Conservation (phyloP, 2,888 invertebrate species). For the Colostygia pectinataria region DNA sequence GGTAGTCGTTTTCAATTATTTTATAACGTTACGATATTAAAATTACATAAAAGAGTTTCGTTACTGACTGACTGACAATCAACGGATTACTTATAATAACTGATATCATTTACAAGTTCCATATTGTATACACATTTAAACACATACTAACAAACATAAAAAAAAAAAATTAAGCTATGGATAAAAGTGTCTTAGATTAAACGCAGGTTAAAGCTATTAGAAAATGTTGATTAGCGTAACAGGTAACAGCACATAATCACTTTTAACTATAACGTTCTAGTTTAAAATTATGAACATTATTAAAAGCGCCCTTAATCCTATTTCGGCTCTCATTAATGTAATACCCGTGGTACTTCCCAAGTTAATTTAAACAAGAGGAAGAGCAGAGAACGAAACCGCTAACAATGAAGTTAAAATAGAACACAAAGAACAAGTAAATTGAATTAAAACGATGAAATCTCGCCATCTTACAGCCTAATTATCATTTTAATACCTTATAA, state of each 20-base stretch:
- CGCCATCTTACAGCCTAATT: slow-evolving; percentile 54
- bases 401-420: slow-evolving; percentile 42
- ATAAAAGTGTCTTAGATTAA: too few relatives aligned
- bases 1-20: background rate
- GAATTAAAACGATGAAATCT: slow-evolving; percentile 51
- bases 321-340: slow-evolving; percentile 23
- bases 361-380: slow-evolving; percentile 33
- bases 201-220: too few relatives aligned
- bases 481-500: slow-evolving; percentile 65
- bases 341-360: slow-evolving; percentile 28
- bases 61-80: too few relatives aligned
- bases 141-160: too few relatives aligned
- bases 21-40: background rate
- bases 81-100: too few relatives aligned
- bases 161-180: too few relatives aligned
- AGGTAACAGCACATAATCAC: too few relatives aligned
- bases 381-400: slow-evolving; percentile 34
- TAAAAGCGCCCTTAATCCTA: background rate
- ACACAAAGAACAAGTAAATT: slow-evolving; percentile 41
- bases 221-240: too few relatives aligned
- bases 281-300: background rate
- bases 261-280: too few relatives aligned
- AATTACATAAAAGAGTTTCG: too few relatives aligned
- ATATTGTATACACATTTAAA: too few relatives aligned
- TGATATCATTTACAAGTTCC: too few relatives aligned